A percentile compares a stretch with the other conserved stretches of the same genome.
Evolutionary conservation across 2,113 vertebrate species (phyloP).

Genomic region (Trogon melanurus): DNA sequence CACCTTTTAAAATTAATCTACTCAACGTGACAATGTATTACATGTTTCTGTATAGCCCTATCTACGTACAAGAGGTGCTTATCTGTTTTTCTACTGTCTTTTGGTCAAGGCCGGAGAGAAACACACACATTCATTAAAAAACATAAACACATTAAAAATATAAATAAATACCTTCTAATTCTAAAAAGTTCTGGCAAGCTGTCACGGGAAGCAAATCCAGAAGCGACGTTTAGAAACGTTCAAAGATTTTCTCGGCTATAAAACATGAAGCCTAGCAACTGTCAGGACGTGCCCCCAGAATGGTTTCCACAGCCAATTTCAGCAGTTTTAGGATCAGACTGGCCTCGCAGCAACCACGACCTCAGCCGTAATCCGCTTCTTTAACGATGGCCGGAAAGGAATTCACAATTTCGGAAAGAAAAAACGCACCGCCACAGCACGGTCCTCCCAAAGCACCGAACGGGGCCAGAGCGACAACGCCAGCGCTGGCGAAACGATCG

Average conservation of each 20-base stretch:
- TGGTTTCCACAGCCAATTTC: not conserved
- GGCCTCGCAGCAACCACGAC: not conserved
- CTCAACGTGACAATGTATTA: not conserved
- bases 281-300: not conserved
- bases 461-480: accelerated
- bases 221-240: not conserved
- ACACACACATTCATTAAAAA: not conserved
- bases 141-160: not conserved
- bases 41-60: not conserved
- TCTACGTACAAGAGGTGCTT: not conserved
- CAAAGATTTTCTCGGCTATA: not conserved
- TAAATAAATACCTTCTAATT: not conserved
- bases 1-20: not conserved
- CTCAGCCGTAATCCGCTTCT: accelerated
- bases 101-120: not conserved
- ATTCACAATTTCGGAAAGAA: not conserved
- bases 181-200: not conserved
- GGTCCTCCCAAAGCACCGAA: too few relatives aligned
- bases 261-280: not conserved
- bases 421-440: not conserved
- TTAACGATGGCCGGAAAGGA: not conserved
- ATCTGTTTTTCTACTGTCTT: not conserved
- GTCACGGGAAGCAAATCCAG: not conserved
- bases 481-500: accelerated
- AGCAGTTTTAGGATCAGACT: not conserved